These are phyloP conservation scores for Philopedon plagiatum DNA, from an alignment of 2,888 invertebrate species.

Conservation along the genomic window DNA sequence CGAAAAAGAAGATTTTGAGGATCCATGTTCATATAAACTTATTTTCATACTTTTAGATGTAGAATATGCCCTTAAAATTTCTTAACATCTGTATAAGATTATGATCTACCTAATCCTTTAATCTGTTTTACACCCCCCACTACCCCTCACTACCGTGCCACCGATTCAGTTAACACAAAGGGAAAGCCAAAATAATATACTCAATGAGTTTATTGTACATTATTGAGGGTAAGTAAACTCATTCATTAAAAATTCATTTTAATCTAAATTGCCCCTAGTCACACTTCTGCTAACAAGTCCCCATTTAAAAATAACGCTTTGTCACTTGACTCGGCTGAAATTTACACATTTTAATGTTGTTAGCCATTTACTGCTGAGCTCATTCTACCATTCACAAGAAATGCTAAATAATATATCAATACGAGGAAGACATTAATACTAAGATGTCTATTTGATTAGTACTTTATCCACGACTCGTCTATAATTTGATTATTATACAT, in stretches of 20 bases:
- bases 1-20: too few relatives aligned
- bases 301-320: slow-evolving; percentile 4
- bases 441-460: slow-evolving; percentile 26
- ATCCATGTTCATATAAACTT: too few relatives aligned
- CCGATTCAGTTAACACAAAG: too few relatives aligned
- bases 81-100: too few relatives aligned
- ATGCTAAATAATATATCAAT: not conserved
- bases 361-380: slow-evolving; percentile 13
- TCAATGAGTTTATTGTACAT: not conserved
- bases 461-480: too few relatives aligned
- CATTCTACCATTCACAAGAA: not conserved
- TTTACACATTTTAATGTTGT: slow-evolving; percentile 18
- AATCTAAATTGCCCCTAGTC: slow-evolving; percentile 17
- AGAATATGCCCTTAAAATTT: too few relatives aligned
- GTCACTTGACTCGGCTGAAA: slow-evolving; percentile 13
- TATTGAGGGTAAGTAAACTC: not conserved
- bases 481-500: too few relatives aligned
- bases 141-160: too few relatives aligned
- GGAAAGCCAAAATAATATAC: too few relatives aligned
- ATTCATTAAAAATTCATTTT: slow-evolving; percentile 1
- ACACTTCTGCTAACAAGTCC: slow-evolving; percentile 20
- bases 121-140: too few relatives aligned
- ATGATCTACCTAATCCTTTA: too few relatives aligned
- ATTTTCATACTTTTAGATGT: too few relatives aligned
- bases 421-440: not conserved